phyloP scores from a whole-genome alignment of 2,113 vertebrate species.

The Dinomys branickii region DNA sequence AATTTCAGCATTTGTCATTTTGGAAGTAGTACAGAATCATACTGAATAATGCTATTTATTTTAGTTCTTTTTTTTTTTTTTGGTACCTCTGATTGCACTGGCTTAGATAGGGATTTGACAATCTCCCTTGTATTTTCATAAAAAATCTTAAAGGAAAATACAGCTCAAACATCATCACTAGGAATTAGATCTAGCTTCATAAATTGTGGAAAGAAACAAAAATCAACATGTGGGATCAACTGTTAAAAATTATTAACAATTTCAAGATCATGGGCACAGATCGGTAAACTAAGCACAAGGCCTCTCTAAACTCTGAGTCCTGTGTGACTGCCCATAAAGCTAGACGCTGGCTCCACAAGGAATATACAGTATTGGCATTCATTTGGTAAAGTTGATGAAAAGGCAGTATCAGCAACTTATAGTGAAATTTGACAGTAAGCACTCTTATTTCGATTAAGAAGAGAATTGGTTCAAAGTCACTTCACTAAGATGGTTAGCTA shows the following conservation, averaged over 20 bases:
- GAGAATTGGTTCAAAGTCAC: not conserved
- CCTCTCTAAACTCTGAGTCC: not conserved
- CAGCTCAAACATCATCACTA: not conserved
- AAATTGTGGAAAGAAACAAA: not conserved
- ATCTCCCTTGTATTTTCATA: not conserved
- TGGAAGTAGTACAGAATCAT: not conserved
- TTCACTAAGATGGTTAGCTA: not conserved
- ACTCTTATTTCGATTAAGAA: not conserved
- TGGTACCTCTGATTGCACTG: not conserved
- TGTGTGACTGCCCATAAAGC: not conserved
- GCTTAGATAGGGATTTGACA: not conserved
- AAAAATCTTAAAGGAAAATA: not conserved
- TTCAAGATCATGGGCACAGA: not conserved
- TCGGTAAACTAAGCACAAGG: not conserved
- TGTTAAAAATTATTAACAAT: conserved; percentile 11
- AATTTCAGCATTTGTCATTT: not conserved
- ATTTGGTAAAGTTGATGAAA: not conserved
- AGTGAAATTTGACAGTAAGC: not conserved
- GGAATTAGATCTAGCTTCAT: not conserved
- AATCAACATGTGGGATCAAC: not conserved
- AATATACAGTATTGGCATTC: not conserved
- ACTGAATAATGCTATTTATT: not conserved
- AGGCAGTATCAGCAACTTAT: not conserved
- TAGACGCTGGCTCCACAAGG: not conserved
- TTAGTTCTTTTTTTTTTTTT: not conserved